Percentiles rank a stretch among this genome's conserved stretches.
phyloP scores from a whole-genome alignment of 2,113 vertebrate genomes.

The Tringa solitaria region DNA sequence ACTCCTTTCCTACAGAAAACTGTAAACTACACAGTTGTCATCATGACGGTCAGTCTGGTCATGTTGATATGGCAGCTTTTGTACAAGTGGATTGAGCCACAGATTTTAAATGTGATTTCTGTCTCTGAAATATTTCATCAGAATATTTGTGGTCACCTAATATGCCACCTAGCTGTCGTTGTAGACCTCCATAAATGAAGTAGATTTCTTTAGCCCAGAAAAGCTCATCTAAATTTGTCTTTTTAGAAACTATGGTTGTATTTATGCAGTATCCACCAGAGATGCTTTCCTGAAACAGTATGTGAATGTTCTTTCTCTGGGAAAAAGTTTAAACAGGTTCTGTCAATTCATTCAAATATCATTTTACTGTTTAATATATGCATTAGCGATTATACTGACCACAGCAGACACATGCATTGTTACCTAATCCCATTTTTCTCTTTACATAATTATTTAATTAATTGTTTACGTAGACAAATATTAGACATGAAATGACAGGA shows the following conservation, averaged over 20 bases:
- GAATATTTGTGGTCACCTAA: background rate
- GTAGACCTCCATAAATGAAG: background rate
- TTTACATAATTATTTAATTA: background rate
- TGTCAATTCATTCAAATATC: background rate
- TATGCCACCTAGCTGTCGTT: background rate
- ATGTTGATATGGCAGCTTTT: background rate
- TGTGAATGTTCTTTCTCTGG: fast-evolving
- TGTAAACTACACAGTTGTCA: background rate
- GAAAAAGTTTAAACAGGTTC: background rate
- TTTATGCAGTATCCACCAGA: background rate
- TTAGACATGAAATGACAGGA: background rate
- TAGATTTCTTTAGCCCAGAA: background rate
- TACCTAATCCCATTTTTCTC: background rate
- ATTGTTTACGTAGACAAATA: background rate
- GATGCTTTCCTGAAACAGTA: background rate
- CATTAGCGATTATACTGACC: background rate
- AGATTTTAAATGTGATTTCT: background rate
- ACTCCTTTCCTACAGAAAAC: background rate
- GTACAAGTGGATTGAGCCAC: background rate
- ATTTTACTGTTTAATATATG: background rate
- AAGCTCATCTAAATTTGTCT: background rate
- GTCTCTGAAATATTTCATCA: background rate
- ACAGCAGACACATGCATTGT: background rate
- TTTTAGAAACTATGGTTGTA: background rate
- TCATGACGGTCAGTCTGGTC: background rate